Percentiles rank a stretch among this genome's conserved stretches.
phyloP scores from a whole-genome alignment of 2,113 vertebrate species.

The Zeus faber region DNA sequence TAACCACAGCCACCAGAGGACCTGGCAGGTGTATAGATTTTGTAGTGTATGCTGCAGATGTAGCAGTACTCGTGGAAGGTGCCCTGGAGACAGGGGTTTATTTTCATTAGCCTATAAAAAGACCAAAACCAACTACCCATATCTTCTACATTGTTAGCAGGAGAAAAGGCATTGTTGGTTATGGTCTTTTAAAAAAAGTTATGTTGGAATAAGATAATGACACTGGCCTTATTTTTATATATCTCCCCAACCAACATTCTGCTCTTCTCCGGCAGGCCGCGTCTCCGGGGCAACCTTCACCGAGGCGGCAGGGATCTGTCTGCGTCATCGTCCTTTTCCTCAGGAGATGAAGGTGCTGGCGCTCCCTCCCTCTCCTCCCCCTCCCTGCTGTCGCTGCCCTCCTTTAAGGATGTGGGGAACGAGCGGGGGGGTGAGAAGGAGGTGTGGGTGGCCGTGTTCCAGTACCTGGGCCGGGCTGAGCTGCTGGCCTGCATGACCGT shows the following conservation, averaged over 20 bases:
- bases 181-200: no score
- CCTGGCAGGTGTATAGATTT: slow-evolving; percentile 63
- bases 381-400: slow-evolving; percentile 62
- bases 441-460: slow-evolving; percentile 96
- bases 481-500: slow-evolving; percentile 96
- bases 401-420: slow-evolving; percentile 70
- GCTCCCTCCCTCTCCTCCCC: slow-evolving; percentile 49
- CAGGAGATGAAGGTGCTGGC: slow-evolving; percentile 59
- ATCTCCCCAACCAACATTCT: neutral
- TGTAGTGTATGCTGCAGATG: no score
- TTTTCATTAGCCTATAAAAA: no score
- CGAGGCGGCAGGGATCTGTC: slow-evolving; percentile 49
- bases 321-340: slow-evolving; percentile 58
- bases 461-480: slow-evolving; percentile 85
- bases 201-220: neutral
- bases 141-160: no score
- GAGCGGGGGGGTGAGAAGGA: slow-evolving; percentile 83
- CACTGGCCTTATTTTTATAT: neutral
- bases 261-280: slow-evolving; percentile 29
- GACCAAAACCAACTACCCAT: no score
- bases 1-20: slow-evolving; percentile 56
- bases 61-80: no score
- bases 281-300: slow-evolving; percentile 44
- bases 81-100: no score
- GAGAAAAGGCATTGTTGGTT: no score